Base-by-base conservation (phyloP, 2,113 vertebrate species). In the Entelurus aequoreus region DNA sequence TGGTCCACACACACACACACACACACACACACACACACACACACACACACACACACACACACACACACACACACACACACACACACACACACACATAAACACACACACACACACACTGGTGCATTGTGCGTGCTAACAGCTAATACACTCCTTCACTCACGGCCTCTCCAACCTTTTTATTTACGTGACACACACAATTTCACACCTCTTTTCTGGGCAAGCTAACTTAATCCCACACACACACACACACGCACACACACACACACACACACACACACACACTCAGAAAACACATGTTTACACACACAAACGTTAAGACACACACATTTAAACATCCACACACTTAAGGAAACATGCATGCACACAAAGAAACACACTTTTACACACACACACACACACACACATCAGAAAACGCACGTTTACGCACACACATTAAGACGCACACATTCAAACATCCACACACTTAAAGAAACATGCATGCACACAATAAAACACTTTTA, bases 141-240 rank as follows among this genome's bases (percentile, higher is more conserved):
- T 85, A 77, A 78, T 76, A 73, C 67, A 48, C 71, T 78, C 64
- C 77, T 78, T 77, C 77, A 76, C 65, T 66, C 79, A 86, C 75
- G 72, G 70, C 77, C 74, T 70, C 69, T 12, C 72, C 81, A 81
- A 82, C 74, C 68, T 76, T 79, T 81, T 84, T 88, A 86, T 90
- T 88, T 90, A 87, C 83, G 79, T 86, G 82, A 75, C 76, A 68
- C 65, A 82, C 72, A 81, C 84, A 82, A 90, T 88, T 91, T 90
- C 86, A 90, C 88, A 87, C 81, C 63, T 86, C 79, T 88, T 89
- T 88, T 86, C 81, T 59, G 60, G 79, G 74, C 68, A 70, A 75
- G 80, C 51, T 62, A 56, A 35, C 11, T 42, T 35, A 62, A 74
- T 63, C 61, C 40, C 60, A 64, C 47, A 38, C 58, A 28, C 50